Evolutionary conservation across 2,113 vertebrate species (phyloP), one percentile per base, ranked within the genome.

Genomic region (Lota lota): DNA sequence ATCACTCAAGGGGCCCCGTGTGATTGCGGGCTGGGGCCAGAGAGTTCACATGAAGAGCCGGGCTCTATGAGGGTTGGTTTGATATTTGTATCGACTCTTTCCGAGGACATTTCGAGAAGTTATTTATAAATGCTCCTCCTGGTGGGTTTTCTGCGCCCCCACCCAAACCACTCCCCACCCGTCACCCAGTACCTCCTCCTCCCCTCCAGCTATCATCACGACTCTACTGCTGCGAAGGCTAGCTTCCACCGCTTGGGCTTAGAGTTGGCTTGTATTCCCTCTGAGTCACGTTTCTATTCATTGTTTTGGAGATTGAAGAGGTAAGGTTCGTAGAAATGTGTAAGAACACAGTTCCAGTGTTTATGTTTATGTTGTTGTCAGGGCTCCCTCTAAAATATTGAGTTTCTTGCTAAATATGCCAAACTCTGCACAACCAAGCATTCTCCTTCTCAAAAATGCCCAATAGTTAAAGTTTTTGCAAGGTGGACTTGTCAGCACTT

Each of bases 101-200:
- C 51, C 11, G 12, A 14, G 2, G 51, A 2, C 64, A 8, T 79
- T 81, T 61, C 6, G 1, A 22, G 36, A n/a, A 8, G 50, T 72
- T 79, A 75, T 79, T 75, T 70, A 69, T 60, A 61, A 62, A 72
- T 69, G 28, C 28, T 33, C 22, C 61, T 63, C 15, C 16, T 2
- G 33, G 61, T 1, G 61, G 61, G 51, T 10, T 63, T 18, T 12
- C 61, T 63, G 61, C 12, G 24, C 61, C 22, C 3, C 61, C 61
- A 16, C 7, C 28, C 28, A 63, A 33, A 33, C 4, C 61, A 33
- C 1, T 33, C 61, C 33, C 22, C 24, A 5, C 4, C 61, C n/a
- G n/a, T 22, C 21, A 15, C 22, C 18, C n/a, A 63, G 33, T 63
- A 18, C 40, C 20, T 40, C 7, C 18, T 3, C 28, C 28, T 6